Base-by-base conservation (phyloP, 2,797 vertebrate genomes). In the Gadopsis bispinosus region DNA sequence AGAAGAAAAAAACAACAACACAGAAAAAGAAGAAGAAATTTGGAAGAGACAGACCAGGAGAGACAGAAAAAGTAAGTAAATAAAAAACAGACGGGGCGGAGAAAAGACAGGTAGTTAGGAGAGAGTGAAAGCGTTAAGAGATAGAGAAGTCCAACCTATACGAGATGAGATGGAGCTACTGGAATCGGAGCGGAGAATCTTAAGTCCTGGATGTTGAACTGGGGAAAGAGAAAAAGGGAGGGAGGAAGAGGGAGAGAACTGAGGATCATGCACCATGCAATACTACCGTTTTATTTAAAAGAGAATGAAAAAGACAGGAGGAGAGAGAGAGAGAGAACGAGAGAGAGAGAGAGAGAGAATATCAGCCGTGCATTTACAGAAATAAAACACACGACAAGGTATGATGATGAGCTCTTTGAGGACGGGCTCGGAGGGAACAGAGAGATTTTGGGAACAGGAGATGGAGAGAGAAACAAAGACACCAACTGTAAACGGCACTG, bases 201-300 rank as follows among this genome's bases (percentile, higher is more conserved):
- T 98, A 96, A 95, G 96, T 93, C 97, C 97, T 74, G 96, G 97
- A 93, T 97, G 96, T 95, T 98, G 97, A 95, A 98, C 97, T 98
- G 94, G 92, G 95, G 90, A 95, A 89, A 95, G 88, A 95, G 94
- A 94, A 91, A 91, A 89, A 87, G 81, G 86, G 81, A 85, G 93
- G 72, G 67, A 83, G 80, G 83, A 88, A 87, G 89, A 90, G 76
- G 83, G 86, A 93, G 92, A 94, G 86, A 95, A 90, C 92, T 93
- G 93, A 94, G 92, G 93, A 94, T 51, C 94, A 95, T 96, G 95
- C 95, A 94, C 75, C 95, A 95, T 96, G 95, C 95, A 94, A 80
- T 81, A 94, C 84, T 85, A 91, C 83, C 68, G 58, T 82, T 89
- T 84, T 31, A 85, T 79, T 79, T 35, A 29, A 83, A 59, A 85